Evolutionary conservation across 2,888 invertebrate genomes (phyloP).

Genomic region (Megastigmus dorsalis): DNA sequence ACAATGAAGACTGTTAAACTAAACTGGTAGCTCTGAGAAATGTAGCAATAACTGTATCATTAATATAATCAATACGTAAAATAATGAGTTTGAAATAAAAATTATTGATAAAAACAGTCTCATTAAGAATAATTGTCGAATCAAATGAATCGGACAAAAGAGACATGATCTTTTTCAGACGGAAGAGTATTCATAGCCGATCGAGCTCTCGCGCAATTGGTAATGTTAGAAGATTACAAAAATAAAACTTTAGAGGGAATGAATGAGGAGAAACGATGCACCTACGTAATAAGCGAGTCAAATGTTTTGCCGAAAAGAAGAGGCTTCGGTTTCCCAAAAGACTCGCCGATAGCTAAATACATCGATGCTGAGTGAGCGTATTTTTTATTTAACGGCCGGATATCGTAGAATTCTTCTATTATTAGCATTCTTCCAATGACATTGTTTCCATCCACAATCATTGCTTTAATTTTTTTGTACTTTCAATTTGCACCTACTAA

Average conservation of each 20-base stretch:
- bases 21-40: too few species aligned
- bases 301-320: constrained; percentile 81
- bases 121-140: too few species aligned
- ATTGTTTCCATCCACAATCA: too few species aligned
- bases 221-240: constrained; percentile 83
- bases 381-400: not conserved
- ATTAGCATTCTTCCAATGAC: too few species aligned
- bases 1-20: too few species aligned
- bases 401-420: not conserved
- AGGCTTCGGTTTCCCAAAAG: constrained; percentile 83
- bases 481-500: too few species aligned
- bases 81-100: too few species aligned
- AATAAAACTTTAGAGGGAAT: constrained; percentile 77
- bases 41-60: too few species aligned
- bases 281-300: constrained; percentile 84
- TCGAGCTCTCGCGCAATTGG: constrained; percentile 80
- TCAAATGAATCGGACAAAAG: not conserved
- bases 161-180: constrained; percentile 14
- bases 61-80: too few species aligned
- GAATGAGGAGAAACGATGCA: constrained; percentile 82
- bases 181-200: constrained; percentile 81
- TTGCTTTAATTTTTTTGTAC: too few species aligned
- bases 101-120: too few species aligned
- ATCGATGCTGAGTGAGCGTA: constrained; percentile 43
- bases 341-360: constrained; percentile 73